phyloP scores from a whole-genome alignment of 2,113 vertebrate species.

The Cercopithecus mona region DNA sequence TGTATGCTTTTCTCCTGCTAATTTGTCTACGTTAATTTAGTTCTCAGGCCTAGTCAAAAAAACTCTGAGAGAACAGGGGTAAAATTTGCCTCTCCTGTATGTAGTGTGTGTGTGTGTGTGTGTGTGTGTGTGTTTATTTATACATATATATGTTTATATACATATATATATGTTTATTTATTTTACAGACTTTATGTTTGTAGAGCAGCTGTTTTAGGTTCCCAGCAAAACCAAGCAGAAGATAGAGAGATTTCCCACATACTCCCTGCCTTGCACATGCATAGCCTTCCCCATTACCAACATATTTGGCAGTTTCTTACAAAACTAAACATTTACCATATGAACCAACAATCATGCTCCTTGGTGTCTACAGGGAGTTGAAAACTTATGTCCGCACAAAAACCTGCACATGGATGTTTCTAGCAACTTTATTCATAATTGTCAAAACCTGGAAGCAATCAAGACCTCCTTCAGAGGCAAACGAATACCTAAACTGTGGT shows the following conservation, averaged over 20 bases:
- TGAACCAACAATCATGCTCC: background rate
- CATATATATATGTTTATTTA: background rate
- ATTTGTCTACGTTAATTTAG: background rate
- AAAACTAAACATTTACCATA: background rate
- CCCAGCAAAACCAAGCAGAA: background rate
- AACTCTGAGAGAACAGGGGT: background rate
- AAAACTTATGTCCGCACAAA: background rate
- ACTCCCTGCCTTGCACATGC: background rate
- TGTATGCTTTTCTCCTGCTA: background rate
- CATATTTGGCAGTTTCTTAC: background rate
- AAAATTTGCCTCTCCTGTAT: background rate
- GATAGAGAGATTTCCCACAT: background rate
- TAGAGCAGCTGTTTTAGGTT: background rate
- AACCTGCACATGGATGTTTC: background rate
- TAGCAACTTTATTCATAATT: background rate
- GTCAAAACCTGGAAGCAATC: background rate
- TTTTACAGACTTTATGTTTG: background rate
- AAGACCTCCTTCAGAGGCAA: background rate
- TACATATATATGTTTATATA: too few relatives aligned
- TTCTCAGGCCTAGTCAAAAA: background rate
- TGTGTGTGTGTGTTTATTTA: too few relatives aligned
- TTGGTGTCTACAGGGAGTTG: background rate
- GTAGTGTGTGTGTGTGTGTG: too few relatives aligned
- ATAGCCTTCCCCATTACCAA: background rate
- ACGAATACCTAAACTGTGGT: background rate